Evolutionary conservation across 2,888 invertebrate genomes (phyloP).

Genomic region (Agriopis marginaria): DNA sequence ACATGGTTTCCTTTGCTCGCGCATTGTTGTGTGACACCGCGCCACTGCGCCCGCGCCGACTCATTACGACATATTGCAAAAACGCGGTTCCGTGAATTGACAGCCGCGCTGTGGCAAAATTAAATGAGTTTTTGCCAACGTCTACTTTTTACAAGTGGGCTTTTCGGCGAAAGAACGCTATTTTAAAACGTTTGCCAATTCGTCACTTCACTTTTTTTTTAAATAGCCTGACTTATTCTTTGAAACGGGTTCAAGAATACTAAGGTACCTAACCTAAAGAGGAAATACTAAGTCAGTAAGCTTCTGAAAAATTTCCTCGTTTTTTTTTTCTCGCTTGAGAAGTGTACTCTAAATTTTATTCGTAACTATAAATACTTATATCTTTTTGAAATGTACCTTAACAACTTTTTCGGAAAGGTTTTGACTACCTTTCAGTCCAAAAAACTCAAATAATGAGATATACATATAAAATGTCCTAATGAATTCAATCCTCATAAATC

Average conservation of each 20-base stretch:
- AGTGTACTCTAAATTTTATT: too few species aligned
- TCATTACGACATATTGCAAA: slow-evolving; percentile 35
- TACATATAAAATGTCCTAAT: slow-evolving; percentile 3
- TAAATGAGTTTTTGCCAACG: slow-evolving; percentile 34
- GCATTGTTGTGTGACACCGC: slow-evolving; percentile 62
- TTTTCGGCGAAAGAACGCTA: slow-evolving; percentile 29
- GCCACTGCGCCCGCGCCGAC: slow-evolving; percentile 43
- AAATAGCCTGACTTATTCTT: slow-evolving; percentile 6
- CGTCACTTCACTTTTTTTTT: slow-evolving; percentile 23
- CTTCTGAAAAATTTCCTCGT: too few species aligned
- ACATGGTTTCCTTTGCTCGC: slow-evolving; percentile 40
- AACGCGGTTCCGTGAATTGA: slow-evolving; percentile 37
- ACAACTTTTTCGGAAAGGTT: not conserved
- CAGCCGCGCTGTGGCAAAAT: slow-evolving; percentile 31
- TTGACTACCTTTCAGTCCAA: not conserved
- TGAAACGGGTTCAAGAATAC: not conserved
- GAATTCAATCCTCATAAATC: slow-evolving; percentile 18
- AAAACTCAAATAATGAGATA: not conserved
- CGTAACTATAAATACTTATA: not conserved
- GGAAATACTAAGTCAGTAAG: too few species aligned
- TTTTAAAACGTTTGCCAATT: slow-evolving; percentile 27
- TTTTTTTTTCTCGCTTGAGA: too few species aligned
- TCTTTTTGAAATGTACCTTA: not conserved
- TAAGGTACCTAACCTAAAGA: too few species aligned
- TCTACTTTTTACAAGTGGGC: slow-evolving; percentile 33